Evolutionary conservation across 2,113 vertebrate species (phyloP), one percentile per base, ranked within the genome.

Genomic region (Osmerus mordax): DNA sequence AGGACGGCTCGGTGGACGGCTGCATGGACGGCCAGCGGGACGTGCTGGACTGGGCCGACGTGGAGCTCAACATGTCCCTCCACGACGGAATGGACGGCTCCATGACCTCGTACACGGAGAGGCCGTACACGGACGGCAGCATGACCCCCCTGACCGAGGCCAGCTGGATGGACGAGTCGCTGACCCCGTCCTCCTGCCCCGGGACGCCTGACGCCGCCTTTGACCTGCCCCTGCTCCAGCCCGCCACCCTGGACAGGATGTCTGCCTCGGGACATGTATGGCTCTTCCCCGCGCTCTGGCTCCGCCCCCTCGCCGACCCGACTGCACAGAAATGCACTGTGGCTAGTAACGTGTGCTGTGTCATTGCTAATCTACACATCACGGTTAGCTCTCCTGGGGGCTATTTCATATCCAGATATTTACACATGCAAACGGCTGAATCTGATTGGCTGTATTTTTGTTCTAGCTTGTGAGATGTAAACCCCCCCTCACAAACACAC

Each of bases 251-350:
- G 64, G 94, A 97, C 87, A 87, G 95, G 85, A 92, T 98, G 84
- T 99, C 96, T 76, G 94, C 96, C 0, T 96, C 96, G 16, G 93
- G 96, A 92, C 97, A 99, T 89, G 97, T 97, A 99, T 51, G 93
- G 93, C 92, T 18, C 66, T n/a, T 16, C 29, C 29, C 28, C 52
- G 16, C 28, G 54, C n/a, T 47, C 41, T 47, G 41, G 54, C 15
- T n/a, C 32, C 60, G 7, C 25, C 60, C 32, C 58, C 58, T 21
- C 58, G 21, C 29, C 41, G 62, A 18, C 13, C 16, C 25, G 15
- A 18, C 61, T 29, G 61, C 61, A 32, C 16, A 18, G 36, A 32
- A 28, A 15, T 3, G 9, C 29, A 19, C 41, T 47, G 41, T 47
- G 7, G 41, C 41, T 47, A 47, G 7, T 47, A 47, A 47, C 7